phyloP scores from a whole-genome alignment of 2,888 invertebrate genomes.

The Abrostola triplasia region DNA sequence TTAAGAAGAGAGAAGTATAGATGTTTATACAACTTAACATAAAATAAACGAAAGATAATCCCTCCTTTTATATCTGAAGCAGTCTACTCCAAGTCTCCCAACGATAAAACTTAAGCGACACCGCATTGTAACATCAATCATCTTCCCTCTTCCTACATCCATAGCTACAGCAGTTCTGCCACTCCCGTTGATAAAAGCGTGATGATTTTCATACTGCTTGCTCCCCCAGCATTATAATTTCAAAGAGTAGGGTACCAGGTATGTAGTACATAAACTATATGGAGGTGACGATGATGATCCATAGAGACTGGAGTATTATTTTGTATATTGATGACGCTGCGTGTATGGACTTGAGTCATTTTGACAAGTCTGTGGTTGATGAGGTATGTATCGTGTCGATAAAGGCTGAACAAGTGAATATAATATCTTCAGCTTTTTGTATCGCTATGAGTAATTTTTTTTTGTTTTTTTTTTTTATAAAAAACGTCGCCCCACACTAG shows the following conservation, averaged over 20 bases:
- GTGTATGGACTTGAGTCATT: constrained; percentile 51
- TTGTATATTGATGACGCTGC: constrained; percentile 59
- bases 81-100: not conserved
- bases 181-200: constrained; percentile 63
- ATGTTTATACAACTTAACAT: too few relatives aligned
- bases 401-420: too few relatives aligned
- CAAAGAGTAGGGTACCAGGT: constrained; percentile 62
- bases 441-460: too few relatives aligned
- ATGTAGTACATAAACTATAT: constrained; percentile 52
- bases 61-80: not conserved
- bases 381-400: too few relatives aligned
- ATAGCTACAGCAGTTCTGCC: constrained; percentile 25
- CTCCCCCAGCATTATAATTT: constrained; percentile 60
- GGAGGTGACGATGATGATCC: constrained; percentile 73
- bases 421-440: too few relatives aligned
- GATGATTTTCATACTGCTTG: constrained; percentile 72
- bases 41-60: not conserved
- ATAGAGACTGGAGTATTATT: constrained; percentile 67
- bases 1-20: too few relatives aligned
- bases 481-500: too few relatives aligned
- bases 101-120: constrained; percentile 3
- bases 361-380: not conserved
- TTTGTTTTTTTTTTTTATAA: too few relatives aligned
- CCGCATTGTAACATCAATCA: constrained; percentile 31
- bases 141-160: constrained; percentile 13